phyloP scores from a whole-genome alignment of 2,113 vertebrate genomes.

The Micronycteris hirsuta region DNA sequence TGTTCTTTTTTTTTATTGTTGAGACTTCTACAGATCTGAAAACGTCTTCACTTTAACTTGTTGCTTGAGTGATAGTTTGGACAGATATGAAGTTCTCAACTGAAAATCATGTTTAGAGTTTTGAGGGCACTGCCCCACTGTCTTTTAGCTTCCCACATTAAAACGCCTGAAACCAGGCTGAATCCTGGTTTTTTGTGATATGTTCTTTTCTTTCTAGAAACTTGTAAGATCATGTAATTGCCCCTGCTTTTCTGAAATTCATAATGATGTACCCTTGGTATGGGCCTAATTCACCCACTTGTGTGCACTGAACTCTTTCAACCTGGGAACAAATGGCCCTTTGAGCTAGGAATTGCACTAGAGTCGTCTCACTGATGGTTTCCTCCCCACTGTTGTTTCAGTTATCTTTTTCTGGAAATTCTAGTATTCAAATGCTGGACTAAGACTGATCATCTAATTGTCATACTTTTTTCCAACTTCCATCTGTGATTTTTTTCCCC shows the following conservation, averaged over 20 bases:
- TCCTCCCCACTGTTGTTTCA: background rate
- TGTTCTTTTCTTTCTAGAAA: constrained; percentile 8
- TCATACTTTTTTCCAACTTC: background rate
- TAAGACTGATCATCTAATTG: background rate
- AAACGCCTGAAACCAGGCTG: background rate
- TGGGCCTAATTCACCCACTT: background rate
- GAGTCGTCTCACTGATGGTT: background rate
- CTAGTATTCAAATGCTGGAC: background rate
- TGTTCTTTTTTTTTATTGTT: background rate
- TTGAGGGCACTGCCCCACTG: background rate
- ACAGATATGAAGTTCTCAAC: background rate
- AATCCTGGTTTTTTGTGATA: background rate
- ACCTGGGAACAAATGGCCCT: background rate
- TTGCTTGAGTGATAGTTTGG: background rate
- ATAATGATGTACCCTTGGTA: background rate
- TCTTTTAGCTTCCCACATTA: background rate
- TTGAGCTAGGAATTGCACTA: background rate
- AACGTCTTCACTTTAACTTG: background rate
- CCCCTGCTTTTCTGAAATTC: background rate
- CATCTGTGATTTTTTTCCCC: background rate
- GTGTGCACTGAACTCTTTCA: background rate
- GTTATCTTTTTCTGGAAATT: background rate
- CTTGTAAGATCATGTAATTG: background rate
- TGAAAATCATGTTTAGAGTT: background rate
- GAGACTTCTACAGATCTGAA: background rate